Evolutionary conservation across 2,888 invertebrate genomes (phyloP), one percentile per base, ranked within the genome.

Genomic region (Melieria crassipennis): DNA sequence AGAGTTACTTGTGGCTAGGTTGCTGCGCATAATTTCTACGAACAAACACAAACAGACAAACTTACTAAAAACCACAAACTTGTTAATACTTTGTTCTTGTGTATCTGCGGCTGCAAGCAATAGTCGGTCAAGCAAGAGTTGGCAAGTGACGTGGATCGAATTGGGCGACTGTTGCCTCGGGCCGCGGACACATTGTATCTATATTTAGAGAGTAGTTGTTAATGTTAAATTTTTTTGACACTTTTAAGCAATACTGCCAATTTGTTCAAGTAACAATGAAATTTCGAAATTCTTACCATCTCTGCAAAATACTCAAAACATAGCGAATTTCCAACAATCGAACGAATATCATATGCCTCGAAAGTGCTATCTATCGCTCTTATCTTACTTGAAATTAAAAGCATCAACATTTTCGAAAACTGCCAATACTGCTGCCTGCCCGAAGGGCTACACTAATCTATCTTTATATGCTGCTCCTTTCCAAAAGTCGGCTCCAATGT

Each of bases 1-100:
- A 84, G 79, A 69, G 46, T 30, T 30, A 30, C 30, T 30, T 30
- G 30, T 30, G 30, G 30, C 30, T 30, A 30, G 30, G 30, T 3
- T 30, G 30, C 30, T 30, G 30, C 30, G 30, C 30, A 30, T 30
- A 30, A 30, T 30, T 30, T 30, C 30, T 30, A 30, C 30, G 1
- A 30, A 30, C 30, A 30, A 30, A 30, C 30, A 30, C 30, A 30
- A 30, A 30, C 30, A 30, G 30, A 30, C 30, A 30, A 30, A 30
- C 30, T 30, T 9, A 52, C 52, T 52, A 52, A 52, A 52, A 52
- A 52, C 52, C 11, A 52, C 11, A 52, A 52, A 9, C 13, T 52
- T 52, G 52, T 52, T 52, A 52, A 52, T 4, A 52, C 5, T 52
- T 52, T 11, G 5, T 52, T 52, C 5, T 52, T 52, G 11, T 52